These are phyloP conservation scores for Prionchulus punctatus DNA, from an alignment of 2,888 invertebrate genomes.

Conservation along the genomic window DNA sequence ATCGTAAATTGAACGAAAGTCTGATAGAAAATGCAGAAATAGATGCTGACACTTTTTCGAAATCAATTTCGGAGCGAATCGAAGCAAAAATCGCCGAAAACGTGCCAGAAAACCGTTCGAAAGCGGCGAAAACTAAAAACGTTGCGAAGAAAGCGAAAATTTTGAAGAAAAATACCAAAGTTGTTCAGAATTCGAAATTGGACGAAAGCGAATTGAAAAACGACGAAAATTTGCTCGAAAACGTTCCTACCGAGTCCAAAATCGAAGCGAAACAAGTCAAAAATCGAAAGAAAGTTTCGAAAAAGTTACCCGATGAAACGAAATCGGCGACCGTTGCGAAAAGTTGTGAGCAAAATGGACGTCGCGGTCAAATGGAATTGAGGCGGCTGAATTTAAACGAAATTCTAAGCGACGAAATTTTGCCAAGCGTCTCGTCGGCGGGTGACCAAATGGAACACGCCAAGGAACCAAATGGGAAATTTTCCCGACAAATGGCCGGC, in stretches of 20 bases:
- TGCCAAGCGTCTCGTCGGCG: too few relatives aligned
- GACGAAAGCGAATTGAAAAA: not conserved
- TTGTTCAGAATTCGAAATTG: not conserved
- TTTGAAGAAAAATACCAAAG: not conserved
- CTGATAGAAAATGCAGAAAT: not conserved
- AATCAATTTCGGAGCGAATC: not conserved
- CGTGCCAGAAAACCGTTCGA: not conserved
- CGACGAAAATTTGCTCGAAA: too few relatives aligned
- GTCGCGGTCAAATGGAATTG: slow-evolving; percentile 1
- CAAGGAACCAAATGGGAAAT: too few relatives aligned
- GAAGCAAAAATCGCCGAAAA: not conserved
- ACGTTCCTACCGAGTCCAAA: too few relatives aligned
- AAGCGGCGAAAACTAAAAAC: not conserved
- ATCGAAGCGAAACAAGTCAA: too few relatives aligned
- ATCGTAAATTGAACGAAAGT: not conserved
- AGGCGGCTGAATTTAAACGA: not conserved
- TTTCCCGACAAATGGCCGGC: too few relatives aligned
- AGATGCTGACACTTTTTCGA: not conserved
- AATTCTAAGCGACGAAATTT: slow-evolving; percentile 1
- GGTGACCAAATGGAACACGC: too few relatives aligned
- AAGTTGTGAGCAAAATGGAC: too few relatives aligned
- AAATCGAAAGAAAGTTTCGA: not conserved
- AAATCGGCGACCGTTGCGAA: too few relatives aligned
- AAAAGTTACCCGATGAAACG: too few relatives aligned
- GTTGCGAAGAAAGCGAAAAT: not conserved